Evolutionary conservation across 2,888 invertebrate genomes (phyloP).

Genomic region (Atethmia centrago): DNA sequence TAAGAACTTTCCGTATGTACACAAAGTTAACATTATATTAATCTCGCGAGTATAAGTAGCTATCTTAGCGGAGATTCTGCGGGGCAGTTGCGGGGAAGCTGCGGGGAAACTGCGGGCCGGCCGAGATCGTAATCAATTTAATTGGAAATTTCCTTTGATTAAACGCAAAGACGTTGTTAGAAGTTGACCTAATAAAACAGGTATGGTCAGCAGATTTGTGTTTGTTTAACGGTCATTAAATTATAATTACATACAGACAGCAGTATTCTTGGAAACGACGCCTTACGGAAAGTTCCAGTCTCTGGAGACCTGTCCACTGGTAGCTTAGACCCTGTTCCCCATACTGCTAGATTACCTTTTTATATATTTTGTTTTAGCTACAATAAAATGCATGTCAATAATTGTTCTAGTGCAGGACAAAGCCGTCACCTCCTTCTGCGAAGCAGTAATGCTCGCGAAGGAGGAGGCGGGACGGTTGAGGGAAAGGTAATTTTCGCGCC

Average conservation of each 20-base stretch:
- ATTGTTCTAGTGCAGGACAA: not conserved
- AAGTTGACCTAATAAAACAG: conserved; percentile 90
- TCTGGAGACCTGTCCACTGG: too few relatives aligned
- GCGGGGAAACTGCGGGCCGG: conserved; percentile 64
- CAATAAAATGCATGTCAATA: not conserved
- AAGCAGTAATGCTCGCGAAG: too few relatives aligned
- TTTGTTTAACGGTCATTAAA: conserved; percentile 7
- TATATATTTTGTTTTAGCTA: not conserved
- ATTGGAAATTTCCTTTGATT: conserved; percentile 91
- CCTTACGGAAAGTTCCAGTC: not conserved
- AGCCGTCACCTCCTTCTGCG: too few relatives aligned
- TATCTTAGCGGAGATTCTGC: conserved; percentile 49
- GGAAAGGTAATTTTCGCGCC: too few relatives aligned
- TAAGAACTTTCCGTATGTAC: conserved; percentile 37
- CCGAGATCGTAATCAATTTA: conserved; percentile 89
- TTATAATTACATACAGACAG: not conserved
- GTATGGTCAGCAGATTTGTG: conserved; percentile 75
- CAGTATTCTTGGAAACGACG: not conserved
- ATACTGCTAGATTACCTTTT: not conserved
- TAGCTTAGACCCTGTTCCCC: not conserved
- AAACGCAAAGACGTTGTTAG: conserved; percentile 90
- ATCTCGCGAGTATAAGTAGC: conserved; percentile 58
- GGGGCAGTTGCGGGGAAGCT: conserved; percentile 54
- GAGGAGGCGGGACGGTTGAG: too few relatives aligned
- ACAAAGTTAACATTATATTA: conserved; percentile 46